Conservation (phyloP, 2,888 invertebrate genomes). For the Pollenia griseotomentosa region DNA sequence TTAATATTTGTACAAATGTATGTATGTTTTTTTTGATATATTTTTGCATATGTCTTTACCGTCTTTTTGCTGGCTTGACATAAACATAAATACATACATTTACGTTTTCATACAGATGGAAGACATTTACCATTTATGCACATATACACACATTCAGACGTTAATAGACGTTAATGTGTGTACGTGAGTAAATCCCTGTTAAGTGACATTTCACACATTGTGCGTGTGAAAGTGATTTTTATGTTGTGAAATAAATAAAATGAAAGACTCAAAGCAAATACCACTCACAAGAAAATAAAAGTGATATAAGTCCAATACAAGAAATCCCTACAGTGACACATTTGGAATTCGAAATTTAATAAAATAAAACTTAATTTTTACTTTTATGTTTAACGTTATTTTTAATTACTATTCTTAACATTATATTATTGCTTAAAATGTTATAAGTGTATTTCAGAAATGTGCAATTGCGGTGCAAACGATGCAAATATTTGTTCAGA, state of each 20-base stretch:
- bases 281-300: neutral
- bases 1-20: neutral
- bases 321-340: neutral
- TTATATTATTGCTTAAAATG: no score
- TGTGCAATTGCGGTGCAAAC: no score
- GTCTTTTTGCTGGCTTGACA: slow-evolving; percentile 12
- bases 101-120: slow-evolving; percentile 32
- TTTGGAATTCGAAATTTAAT: neutral
- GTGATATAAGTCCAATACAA: neutral
- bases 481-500: no score
- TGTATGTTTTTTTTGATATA: slow-evolving; percentile 21
- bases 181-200: slow-evolving; percentile 71
- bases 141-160: neutral
- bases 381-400: no score
- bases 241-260: slow-evolving; percentile 44
- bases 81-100: slow-evolving; percentile 45
- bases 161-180: slow-evolving; percentile 55
- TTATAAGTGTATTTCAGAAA: no score
- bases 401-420: no score
- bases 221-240: slow-evolving; percentile 69
- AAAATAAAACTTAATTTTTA: no score
- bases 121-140: slow-evolving; percentile 6
- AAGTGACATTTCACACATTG: slow-evolving; percentile 71
- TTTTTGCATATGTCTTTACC: slow-evolving; percentile 41
- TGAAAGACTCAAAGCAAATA: neutral